Conservation (phyloP, 1,140 invertebrate species). For the Sminthurides bifidus region DNA sequence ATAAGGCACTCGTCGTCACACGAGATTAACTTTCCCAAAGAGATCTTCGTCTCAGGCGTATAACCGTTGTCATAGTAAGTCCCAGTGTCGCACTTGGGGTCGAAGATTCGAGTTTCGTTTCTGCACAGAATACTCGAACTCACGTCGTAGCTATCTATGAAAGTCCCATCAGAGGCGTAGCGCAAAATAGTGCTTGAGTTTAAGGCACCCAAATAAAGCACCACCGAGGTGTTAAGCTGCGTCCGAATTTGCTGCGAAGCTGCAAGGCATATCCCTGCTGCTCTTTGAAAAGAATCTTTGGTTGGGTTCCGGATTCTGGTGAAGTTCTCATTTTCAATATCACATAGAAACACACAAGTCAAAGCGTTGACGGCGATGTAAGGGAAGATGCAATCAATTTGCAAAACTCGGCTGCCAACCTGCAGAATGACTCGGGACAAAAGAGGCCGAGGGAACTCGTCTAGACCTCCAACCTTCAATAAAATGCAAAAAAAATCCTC, state of each 20-base stretch:
- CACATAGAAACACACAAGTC: constrained; percentile 20
- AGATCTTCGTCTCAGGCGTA: background rate
- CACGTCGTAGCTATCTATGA: background rate
- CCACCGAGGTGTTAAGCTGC: background rate
- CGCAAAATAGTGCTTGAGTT: background rate
- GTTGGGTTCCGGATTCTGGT: constrained; percentile 13
- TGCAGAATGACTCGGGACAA: constrained; percentile 22
- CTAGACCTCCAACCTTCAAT: constrained; percentile 17
- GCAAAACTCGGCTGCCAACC: constrained; percentile 15
- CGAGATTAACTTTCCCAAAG: constrained; percentile 18
- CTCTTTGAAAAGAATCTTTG: background rate
- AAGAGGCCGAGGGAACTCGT: constrained; percentile 25
- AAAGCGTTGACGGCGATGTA: constrained; percentile 19
- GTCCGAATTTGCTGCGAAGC: background rate
- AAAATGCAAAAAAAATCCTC: background rate
- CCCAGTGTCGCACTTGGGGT: constrained; percentile 1
- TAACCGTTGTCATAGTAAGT: background rate
- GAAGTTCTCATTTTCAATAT: constrained; percentile 30
- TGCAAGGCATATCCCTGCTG: constrained; percentile 14
- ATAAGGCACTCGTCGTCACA: constrained; percentile 17
- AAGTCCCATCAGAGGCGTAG: constrained; percentile 1
- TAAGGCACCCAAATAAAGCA: constrained; percentile 5
- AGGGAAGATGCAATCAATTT: constrained; percentile 27
- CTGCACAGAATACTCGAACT: background rate
- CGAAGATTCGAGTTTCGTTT: background rate